phyloP scores from a whole-genome alignment of 2,113 vertebrate species.

The Himantopus leucocephalus region DNA sequence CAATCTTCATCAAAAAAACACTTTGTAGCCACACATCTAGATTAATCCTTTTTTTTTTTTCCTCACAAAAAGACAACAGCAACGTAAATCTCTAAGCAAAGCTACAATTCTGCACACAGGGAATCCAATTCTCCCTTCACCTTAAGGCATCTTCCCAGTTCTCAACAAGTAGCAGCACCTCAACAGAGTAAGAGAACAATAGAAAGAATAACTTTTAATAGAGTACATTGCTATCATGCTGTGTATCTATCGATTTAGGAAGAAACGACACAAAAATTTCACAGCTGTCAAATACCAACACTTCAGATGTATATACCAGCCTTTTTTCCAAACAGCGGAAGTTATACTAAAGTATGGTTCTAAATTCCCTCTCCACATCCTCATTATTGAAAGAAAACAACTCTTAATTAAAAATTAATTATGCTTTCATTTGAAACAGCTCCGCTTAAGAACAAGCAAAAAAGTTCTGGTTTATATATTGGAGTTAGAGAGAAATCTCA shows the following conservation, averaged over 20 bases:
- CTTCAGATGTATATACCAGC: neutral
- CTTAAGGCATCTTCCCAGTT: neutral
- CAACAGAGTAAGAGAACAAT: neutral
- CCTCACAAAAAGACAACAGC: neutral
- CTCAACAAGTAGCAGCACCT: neutral
- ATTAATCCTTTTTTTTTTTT: neutral
- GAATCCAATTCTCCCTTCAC: neutral
- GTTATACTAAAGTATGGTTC: neutral
- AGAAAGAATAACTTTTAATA: neutral
- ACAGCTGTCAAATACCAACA: neutral
- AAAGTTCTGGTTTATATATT: neutral
- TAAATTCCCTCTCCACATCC: neutral
- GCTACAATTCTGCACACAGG: neutral
- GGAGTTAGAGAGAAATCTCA: neutral
- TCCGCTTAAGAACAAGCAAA: neutral
- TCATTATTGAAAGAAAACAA: neutral
- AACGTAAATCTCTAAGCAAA: neutral
- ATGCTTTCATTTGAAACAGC: neutral
- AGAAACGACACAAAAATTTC: neutral
- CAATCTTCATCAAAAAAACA: neutral
- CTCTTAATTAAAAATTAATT: neutral
- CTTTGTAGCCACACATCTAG: neutral
- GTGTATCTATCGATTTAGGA: neutral
- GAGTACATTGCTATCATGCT: neutral
- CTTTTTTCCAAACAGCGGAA: neutral